These are phyloP conservation scores for Bilobella aurantiaca DNA, from an alignment of 1,140 invertebrate species.

Conservation along the genomic window DNA sequence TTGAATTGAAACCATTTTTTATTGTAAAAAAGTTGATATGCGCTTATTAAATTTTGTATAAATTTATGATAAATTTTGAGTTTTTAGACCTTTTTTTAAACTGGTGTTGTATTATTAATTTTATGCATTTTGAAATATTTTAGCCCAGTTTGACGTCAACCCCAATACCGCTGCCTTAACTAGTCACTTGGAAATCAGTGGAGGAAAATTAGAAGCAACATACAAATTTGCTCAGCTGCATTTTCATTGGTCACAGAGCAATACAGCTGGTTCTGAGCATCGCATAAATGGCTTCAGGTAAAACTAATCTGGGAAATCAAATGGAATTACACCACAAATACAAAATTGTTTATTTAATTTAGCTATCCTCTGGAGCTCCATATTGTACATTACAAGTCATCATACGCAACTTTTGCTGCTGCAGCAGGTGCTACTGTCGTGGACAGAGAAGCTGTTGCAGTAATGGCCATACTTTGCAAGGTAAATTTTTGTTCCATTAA, in stretches of 20 bases:
- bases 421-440: background rate
- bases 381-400: background rate
- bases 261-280: constrained; percentile 46
- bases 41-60: too few relatives aligned
- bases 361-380: background rate
- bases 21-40: too few relatives aligned
- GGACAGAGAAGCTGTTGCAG: background rate
- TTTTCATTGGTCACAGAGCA: constrained; percentile 46
- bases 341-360: background rate
- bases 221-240: constrained; percentile 45
- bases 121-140: too few relatives aligned
- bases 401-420: background rate
- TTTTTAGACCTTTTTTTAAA: too few relatives aligned
- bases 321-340: background rate
- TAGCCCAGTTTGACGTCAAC: constrained; percentile 9
- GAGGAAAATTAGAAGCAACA: constrained; percentile 38
- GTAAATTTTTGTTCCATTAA: background rate
- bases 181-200: constrained; percentile 20
- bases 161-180: background rate
- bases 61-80: too few relatives aligned
- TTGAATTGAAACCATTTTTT: too few relatives aligned
- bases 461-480: background rate
- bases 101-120: too few relatives aligned
- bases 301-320: background rate
- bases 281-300: constrained; percentile 41